These are phyloP conservation scores for Hydroisotoma schaefferi DNA, from an alignment of 2,888 invertebrate genomes.

Conservation along the genomic window DNA sequence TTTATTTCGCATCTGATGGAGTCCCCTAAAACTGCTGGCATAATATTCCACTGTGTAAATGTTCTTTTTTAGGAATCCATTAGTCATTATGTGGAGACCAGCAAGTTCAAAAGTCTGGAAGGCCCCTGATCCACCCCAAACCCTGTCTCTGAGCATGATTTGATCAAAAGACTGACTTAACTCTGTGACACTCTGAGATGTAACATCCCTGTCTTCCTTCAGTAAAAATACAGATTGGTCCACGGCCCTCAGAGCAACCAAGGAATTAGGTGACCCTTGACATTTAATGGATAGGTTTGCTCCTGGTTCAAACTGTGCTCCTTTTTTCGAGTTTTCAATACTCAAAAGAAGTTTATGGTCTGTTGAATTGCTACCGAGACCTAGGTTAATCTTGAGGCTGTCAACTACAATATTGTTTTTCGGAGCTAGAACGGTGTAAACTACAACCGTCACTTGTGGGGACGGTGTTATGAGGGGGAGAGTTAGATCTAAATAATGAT, in stretches of 20 bases:
- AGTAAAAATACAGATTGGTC: constrained; percentile 75
- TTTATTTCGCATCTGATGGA: not conserved
- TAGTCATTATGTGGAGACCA: constrained; percentile 13
- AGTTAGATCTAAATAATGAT: constrained; percentile 49
- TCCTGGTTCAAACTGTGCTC: constrained; percentile 65
- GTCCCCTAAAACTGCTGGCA: not conserved
- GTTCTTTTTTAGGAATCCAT: constrained; percentile 2
- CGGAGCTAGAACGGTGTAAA: constrained; percentile 63
- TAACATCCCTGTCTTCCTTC: constrained; percentile 27
- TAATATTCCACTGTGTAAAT: not conserved
- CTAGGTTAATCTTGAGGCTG: constrained; percentile 65
- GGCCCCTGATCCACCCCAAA: not conserved
- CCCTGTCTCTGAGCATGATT: constrained; percentile 42
- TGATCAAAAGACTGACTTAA: constrained; percentile 61
- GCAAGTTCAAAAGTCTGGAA: constrained; percentile 11
- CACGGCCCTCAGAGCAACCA: constrained; percentile 79
- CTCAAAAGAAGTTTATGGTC: constrained; percentile 62
- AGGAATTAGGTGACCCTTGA: constrained; percentile 75
- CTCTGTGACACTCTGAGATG: constrained; percentile 59
- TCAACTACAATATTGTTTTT: constrained; percentile 73
- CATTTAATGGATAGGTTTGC: constrained; percentile 71
- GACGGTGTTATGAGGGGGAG: constrained; percentile 69
- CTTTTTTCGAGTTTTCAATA: constrained; percentile 56
- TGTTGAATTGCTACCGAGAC: constrained; percentile 61
- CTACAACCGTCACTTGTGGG: constrained; percentile 73